Percentiles rank a stretch among this genome's conserved stretches.
phyloP scores from a whole-genome alignment of 2,888 invertebrate genomes.

The Gandaritis pyraliata region DNA sequence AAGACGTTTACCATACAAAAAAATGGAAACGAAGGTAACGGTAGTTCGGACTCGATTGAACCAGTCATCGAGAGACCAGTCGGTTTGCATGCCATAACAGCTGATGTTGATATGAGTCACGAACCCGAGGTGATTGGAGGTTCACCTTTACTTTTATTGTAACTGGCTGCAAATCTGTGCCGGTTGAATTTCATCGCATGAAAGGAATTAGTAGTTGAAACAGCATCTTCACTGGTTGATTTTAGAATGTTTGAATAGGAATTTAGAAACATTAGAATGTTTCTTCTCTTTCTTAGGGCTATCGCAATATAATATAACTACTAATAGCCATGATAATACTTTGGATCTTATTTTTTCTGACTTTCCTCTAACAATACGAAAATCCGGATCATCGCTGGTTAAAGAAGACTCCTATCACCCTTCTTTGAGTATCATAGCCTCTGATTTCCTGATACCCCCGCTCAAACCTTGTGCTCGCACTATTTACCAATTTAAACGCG shows the following conservation, averaged over 20 bases:
- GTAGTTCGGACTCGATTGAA: slow-evolving; percentile 23
- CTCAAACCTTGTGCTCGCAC: too few relatives aligned
- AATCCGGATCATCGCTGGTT: too few relatives aligned
- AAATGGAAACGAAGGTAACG: slow-evolving; percentile 40
- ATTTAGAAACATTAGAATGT: too few relatives aligned
- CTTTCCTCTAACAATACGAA: too few relatives aligned
- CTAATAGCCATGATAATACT: slow-evolving; percentile 7
- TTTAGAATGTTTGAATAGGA: slow-evolving; percentile 3
- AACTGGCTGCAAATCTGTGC: slow-evolving; percentile 8
- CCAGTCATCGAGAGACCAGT: slow-evolving; percentile 30
- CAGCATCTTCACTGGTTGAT: too few relatives aligned
- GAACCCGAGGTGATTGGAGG: slow-evolving; percentile 17
- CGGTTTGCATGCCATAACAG: slow-evolving; percentile 41
- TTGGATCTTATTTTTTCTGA: slow-evolving; percentile 13
- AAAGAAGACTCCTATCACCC: too few relatives aligned
- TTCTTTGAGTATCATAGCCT: too few relatives aligned
- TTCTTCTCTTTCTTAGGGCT: not conserved
- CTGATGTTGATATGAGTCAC: slow-evolving; percentile 35
- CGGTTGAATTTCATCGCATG: not conserved
- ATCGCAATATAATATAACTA: slow-evolving; percentile 1
- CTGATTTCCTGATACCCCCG: too few relatives aligned
- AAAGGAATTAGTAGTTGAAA: too few relatives aligned
- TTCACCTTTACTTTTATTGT: slow-evolving; percentile 24
- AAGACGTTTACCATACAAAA: slow-evolving; percentile 31
- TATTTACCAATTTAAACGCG: slow-evolving; percentile 7